Evolutionary conservation across 1,140 invertebrate genomes (phyloP), one percentile per base, ranked within the genome.

Genomic region (Callitettix versicolor): DNA sequence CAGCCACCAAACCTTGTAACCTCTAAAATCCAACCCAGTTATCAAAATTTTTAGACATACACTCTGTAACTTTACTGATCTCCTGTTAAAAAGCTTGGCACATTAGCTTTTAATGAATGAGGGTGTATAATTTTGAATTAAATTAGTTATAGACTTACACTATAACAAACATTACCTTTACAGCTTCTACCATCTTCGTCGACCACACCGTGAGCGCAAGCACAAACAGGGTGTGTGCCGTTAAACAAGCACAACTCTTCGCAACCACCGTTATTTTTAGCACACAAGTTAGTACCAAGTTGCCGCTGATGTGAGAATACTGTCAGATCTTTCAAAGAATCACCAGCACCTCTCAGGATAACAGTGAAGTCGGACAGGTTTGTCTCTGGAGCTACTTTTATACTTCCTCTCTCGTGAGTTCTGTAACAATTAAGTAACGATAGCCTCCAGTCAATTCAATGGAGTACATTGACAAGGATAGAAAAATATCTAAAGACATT

Each of bases 241-340:
- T 82, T 79, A 67, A 76, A 91, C 11, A 93, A 73, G 67, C 91
- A 94, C 18, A 94, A 71, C 59, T 88, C 82, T 51, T 73, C 72
- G 72, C 91, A 94, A 2, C 80, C 84, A 6, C 86, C 88, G 71
- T 90, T 89, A 63, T 79, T 75, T 17, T 65, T 64, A 30, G 69
- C 73, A 71, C 90, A 93, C 1, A 78, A 73, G 70, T 88, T 86
- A 9, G 60, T 72, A 14, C 80, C 80, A 20, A 66, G 69, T 63
- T 81, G 78, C 22, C 75, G 69, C 14, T 67, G 62, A 57, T 72
- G 72, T 2, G 79, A 81, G 63, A 76, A 76, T 43, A 84, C 74
- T 61, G 78, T 73, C 24, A 64, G 65, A 72, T 89, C 87, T 66
- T 82, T 85, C 6, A 90, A 71, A 30, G 80, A 79, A 61, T 84